A percentile compares a stretch with the other conserved stretches of the same genome.
These are phyloP conservation scores for Chloroceryle aenea DNA, from an alignment of 2,113 vertebrate species.

Conservation along the genomic window DNA sequence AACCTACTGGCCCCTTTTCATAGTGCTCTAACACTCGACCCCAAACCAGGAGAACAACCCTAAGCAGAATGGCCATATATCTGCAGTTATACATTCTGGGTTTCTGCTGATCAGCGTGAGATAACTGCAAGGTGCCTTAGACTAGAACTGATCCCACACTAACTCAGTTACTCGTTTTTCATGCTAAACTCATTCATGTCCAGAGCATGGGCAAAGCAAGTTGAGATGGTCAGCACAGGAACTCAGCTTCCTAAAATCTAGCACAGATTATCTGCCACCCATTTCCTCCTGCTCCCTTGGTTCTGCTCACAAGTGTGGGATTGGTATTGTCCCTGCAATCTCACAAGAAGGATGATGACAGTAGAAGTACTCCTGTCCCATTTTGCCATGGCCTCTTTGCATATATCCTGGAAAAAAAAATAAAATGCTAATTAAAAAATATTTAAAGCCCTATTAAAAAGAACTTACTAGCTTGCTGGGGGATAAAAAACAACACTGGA, in stretches of 20 bases:
- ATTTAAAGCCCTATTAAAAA: conserved; percentile 28
- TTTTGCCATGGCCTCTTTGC: not conserved
- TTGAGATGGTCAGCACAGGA: not conserved
- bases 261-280: not conserved
- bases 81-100: not conserved
- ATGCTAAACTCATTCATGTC: fast-evolving
- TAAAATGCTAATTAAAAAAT: conserved; percentile 9
- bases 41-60: not conserved
- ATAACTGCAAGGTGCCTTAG: not conserved
- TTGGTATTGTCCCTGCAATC: not conserved
- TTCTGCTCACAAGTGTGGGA: fast-evolving
- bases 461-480: not conserved
- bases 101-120: not conserved
- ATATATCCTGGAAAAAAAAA: not conserved
- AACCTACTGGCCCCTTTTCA: not conserved
- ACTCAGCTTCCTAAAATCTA: not conserved
- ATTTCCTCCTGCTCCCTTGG: not conserved
- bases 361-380: not conserved
- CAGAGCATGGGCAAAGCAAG: not conserved
- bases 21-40: not conserved
- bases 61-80: not conserved
- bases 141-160: not conserved
- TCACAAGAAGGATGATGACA: fast-evolving
- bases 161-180: not conserved
- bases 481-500: not conserved